Evolutionary conservation across 2,113 vertebrate species (phyloP).

Genomic region (Paramormyrops kingsleyae): DNA sequence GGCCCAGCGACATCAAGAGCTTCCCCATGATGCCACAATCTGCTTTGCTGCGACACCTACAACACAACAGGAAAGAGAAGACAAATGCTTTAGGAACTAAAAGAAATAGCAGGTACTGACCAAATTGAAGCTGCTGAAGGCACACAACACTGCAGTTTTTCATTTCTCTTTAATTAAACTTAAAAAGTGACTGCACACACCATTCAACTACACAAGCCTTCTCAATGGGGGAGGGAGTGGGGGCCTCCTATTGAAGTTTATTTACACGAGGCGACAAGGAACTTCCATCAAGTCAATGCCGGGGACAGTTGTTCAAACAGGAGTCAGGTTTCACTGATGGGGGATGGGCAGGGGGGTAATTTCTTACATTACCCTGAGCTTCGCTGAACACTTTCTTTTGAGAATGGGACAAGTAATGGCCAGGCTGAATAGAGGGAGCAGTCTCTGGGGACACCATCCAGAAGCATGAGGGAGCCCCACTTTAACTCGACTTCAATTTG

Average conservation of each 20-base stretch:
- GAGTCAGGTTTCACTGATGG: neutral
- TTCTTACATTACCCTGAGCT: conserved; percentile 10
- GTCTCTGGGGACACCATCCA: neutral
- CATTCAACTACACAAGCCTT: neutral
- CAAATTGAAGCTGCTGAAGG: neutral
- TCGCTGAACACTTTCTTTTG: conserved; percentile 24
- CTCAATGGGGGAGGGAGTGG: neutral
- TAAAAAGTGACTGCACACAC: neutral
- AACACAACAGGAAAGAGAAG: conserved; percentile 28
- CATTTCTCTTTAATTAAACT: neutral
- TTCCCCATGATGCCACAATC: conserved; percentile 75
- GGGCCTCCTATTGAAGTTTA: neutral
- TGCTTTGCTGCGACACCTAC: conserved; percentile 66
- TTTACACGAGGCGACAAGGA: conserved; percentile 5
- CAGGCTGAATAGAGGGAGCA: conserved; percentile 32
- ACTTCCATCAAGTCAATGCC: neutral
- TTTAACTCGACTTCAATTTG: neutral
- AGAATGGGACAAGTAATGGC: conserved; percentile 28
- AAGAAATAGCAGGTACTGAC: neutral
- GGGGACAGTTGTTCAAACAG: conserved; percentile 10
- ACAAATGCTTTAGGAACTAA: neutral
- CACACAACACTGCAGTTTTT: neutral
- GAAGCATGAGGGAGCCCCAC: neutral
- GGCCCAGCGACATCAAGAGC: conserved; percentile 65
- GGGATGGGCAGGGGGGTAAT: conserved; percentile 3